Base-by-base conservation (phyloP, 2,113 vertebrate genomes). In the Psittacula cyanocephala region DNA sequence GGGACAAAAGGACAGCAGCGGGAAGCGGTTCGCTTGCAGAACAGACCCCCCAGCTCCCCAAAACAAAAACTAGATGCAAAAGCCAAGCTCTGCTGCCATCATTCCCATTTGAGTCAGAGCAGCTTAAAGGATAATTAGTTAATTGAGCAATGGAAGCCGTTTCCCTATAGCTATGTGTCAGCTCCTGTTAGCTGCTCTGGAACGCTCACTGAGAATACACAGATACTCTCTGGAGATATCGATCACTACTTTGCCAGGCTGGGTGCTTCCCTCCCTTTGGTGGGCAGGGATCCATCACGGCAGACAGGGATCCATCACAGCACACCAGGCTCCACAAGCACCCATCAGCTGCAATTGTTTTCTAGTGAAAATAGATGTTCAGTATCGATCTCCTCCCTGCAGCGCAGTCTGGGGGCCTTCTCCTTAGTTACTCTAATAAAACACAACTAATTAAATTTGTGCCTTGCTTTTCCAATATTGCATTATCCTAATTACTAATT, bases 361-460 rank as follows among this genome's bases (percentile, higher is more conserved):
- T 60, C 96, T 50, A 86, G 95, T 80, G 91, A 95, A 97, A 97
- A 97, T 93, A 95, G 92, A 97, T 93, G 95, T 91, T 87, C 10
- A 0, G 11, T 63, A 96, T 97, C 1, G 94, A 97, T 96, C 86
- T 57, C 81, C 83, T n/a, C 86, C 70, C 84, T 91, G 78, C 81
- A 35, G 27, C 2, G 7, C 43, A 88, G 85, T 86, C 85, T n/a
- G 2, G 88, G 93, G 76, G 62, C 80, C 89, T 95, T 95, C 96
- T 93, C 91, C 89, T 93, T 84, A 94, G 91, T 94, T 95, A 96
- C 95, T 90, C 95, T 70, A 94, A 95, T 97, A 95, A 97, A 97
- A 83, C 43, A 67, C 71, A 95, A 68, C 92, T 88, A 93, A 95
- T 88, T 85, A 88, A 93, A 84, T 89, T 64, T 89, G 86, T 81